Evolutionary conservation across 53 echinoderm and acorn worm genomes (phyloP).

Genomic region (Antedon mediterranea): DNA sequence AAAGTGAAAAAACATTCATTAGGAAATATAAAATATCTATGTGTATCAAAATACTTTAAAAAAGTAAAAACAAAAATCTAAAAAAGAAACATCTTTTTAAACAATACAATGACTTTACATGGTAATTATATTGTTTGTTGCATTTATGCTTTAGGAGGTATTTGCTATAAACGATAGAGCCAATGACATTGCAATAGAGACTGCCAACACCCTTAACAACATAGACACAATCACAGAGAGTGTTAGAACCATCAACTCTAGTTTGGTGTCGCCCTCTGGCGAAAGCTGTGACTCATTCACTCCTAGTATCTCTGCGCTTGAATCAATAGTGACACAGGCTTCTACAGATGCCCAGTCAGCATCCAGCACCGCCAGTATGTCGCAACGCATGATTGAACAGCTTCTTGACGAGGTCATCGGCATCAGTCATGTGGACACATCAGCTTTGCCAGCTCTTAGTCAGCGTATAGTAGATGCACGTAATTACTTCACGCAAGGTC

Average conservation of each 20-base stretch:
- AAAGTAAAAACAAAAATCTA: too few relatives aligned
- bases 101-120: too few relatives aligned
- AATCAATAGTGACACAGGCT: slow-evolving; percentile 18
- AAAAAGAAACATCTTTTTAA: too few relatives aligned
- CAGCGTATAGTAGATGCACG: slow-evolving; percentile 21
- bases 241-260: slow-evolving; percentile 27
- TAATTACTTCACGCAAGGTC: slow-evolving; percentile 32
- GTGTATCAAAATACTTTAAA: too few relatives aligned
- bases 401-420: slow-evolving; percentile 18
- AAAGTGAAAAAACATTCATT: too few relatives aligned
- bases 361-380: slow-evolving; percentile 3
- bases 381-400: not conserved
- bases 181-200: slow-evolving; percentile 23
- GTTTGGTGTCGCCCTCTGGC: slow-evolving; percentile 27
- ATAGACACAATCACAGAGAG: slow-evolving; percentile 22
- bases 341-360: slow-evolving; percentile 17
- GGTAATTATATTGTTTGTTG: not conserved
- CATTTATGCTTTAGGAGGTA: slow-evolving; percentile 26
- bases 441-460: slow-evolving; percentile 26
- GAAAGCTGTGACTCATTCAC: slow-evolving; percentile 27
- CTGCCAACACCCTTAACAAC: slow-evolving; percentile 21
- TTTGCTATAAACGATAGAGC: slow-evolving; percentile 27
- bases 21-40: too few relatives aligned
- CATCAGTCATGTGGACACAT: slow-evolving; percentile 37
- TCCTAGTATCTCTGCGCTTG: slow-evolving; percentile 25